Conservation (phyloP, 1,140 invertebrate genomes). For the Pseudomyrmex gracilis region DNA sequence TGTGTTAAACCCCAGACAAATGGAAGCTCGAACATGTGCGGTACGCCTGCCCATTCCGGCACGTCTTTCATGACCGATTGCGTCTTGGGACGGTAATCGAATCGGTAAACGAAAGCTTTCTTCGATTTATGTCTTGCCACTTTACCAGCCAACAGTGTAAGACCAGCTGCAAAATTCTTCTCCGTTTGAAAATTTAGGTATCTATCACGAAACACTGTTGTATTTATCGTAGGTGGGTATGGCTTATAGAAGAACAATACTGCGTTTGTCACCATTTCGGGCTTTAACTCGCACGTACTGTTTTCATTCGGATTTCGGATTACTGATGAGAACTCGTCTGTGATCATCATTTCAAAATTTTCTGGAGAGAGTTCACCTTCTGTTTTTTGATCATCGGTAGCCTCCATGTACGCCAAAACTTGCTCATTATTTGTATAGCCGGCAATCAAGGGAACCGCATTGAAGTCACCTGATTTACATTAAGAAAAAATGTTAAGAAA, state of each 20-base stretch:
- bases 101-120: constrained; percentile 89
- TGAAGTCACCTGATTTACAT: constrained; percentile 79
- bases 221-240: constrained; percentile 87
- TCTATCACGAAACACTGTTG: constrained; percentile 86
- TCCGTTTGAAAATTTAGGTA: constrained; percentile 90
- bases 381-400: constrained; percentile 86
- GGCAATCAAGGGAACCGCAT: constrained; percentile 89
- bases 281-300: constrained; percentile 88
- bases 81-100: constrained; percentile 91
- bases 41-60: constrained; percentile 91
- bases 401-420: constrained; percentile 85
- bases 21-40: constrained; percentile 92
- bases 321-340: constrained; percentile 85
- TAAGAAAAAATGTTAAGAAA: neutral
- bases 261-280: constrained; percentile 90
- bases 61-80: constrained; percentile 87
- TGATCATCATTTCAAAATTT: constrained; percentile 88
- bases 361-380: constrained; percentile 85
- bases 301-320: constrained; percentile 85
- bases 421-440: constrained; percentile 93
- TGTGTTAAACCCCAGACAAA: constrained; percentile 92
- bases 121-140: constrained; percentile 85
- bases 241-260: constrained; percentile 91
- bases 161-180: constrained; percentile 90
- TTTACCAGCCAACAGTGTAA: constrained; percentile 88